Evolutionary conservation across 2,797 vertebrate genomes (phyloP), one percentile per base, ranked within the genome.

Genomic region (Argya squamiceps): DNA sequence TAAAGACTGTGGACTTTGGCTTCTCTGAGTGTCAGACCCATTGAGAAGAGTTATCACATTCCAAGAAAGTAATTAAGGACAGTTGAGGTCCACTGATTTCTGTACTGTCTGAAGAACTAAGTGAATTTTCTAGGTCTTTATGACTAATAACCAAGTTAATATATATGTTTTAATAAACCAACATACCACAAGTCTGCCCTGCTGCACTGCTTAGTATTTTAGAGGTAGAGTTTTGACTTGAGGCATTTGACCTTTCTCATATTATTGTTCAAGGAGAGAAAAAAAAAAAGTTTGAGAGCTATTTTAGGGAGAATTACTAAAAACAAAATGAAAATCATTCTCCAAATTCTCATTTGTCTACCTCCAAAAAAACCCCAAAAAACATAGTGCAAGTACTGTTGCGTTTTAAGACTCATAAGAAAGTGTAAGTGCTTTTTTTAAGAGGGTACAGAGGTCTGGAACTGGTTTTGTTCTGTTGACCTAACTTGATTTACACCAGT

Each of bases 401-500:
- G 11, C 43, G 10, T 64, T 86, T 30, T 69, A 37, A 85, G 47
- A n/a, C 26, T 46, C 60, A 19, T 15, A 59, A 89, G 64, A 88
- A 95, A 80, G 16, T 30, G 6, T 55, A 60, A 93, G 56, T 65
- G 32, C 2, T 46, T 75, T 78, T 47, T 34, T 46, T 17, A 44
- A 68, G 84, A 60, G 65, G 5, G 32, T 55, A 77, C 18, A 11
- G 76, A 91, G 64, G 46, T 68, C 88, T 89, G 71, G 67, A 60
- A 29, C 41, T 88, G 43, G 22, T 75, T 89, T 94, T 81, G 60
- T 71, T 90, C 74, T 90, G 43, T 90, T 96, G 90, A 90, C 76
- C 53, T 94, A 78, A 88, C 34, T 78, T 89, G 92, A 77, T 95
- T 93, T 95, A 89, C 26, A 37, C 43, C 58, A 47, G 82, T 93